phyloP scores from a whole-genome alignment of 1,140 invertebrate species.

The Ladona fulva region DNA sequence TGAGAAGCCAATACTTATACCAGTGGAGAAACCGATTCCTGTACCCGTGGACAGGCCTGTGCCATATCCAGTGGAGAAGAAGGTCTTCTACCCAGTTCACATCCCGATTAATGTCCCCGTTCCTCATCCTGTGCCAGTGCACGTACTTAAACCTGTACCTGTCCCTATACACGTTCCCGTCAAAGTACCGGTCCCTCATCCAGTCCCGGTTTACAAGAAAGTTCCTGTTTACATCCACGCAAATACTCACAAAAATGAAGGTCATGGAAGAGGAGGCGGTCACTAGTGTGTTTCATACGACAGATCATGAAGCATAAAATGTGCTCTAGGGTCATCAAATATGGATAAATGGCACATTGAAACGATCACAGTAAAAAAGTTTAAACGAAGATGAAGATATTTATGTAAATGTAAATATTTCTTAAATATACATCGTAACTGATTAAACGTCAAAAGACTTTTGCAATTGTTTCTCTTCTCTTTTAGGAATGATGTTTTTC shows the following conservation, averaged over 20 bases:
- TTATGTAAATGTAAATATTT: too few species aligned
- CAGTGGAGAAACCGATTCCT: not conserved
- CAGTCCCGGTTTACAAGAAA: not conserved
- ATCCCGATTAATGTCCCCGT: conserved; percentile 17
- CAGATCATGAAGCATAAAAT: too few species aligned
- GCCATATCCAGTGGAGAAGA: conserved; percentile 11
- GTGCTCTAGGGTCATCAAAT: too few species aligned
- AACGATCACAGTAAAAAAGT: too few species aligned
- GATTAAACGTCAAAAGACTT: too few species aligned
- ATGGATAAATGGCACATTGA: too few species aligned
- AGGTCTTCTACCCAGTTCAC: conserved; percentile 18
- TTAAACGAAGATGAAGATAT: too few species aligned
- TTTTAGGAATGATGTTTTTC: too few species aligned
- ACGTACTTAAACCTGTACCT: conserved; percentile 6
- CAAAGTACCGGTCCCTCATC: conserved; percentile 15
- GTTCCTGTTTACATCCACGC: not conserved
- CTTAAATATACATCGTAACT: too few species aligned
- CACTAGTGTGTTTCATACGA: too few species aligned
- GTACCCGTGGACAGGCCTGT: conserved; percentile 16
- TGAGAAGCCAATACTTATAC: not conserved
- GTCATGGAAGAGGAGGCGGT: too few species aligned
- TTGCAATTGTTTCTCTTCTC: too few species aligned
- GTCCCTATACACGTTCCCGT: conserved; percentile 14
- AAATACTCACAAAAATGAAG: not conserved
- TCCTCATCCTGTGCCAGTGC: conserved; percentile 15